Percentiles rank a stretch among this genome's conserved stretches.
Evolutionary conservation across 2,888 invertebrate genomes (phyloP).

Genomic region (Tanytarsus gracilentus): DNA sequence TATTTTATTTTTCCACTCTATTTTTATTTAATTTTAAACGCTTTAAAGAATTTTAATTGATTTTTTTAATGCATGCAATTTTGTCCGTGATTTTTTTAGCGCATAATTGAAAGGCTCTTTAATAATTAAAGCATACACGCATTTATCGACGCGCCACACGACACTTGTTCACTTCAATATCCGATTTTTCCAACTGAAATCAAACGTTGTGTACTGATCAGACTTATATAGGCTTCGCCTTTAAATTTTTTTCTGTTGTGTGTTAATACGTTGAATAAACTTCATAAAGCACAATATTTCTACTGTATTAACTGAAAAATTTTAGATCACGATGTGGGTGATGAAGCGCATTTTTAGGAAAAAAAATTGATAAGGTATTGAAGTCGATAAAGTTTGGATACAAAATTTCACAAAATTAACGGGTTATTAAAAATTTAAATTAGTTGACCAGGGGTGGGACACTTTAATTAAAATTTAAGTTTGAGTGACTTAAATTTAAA

Average conservation of each 20-base stretch:
- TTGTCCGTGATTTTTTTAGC: background rate
- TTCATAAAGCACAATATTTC: conserved; percentile 8
- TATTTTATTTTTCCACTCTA: no score
- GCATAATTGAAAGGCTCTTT: background rate
- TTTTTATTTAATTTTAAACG: no score
- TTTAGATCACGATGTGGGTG: no score
- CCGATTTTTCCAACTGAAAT: conserved; percentile 21
- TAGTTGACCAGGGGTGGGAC: no score
- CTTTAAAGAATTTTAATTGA: no score
- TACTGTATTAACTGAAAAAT: conserved; percentile 3
- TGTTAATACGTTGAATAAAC: conserved; percentile 28
- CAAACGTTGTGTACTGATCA: conserved; percentile 11
- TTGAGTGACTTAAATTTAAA: no score
- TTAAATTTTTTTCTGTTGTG: conserved; percentile 20
- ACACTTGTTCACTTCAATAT: conserved; percentile 17
- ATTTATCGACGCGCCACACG: background rate
- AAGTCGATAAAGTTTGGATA: no score
- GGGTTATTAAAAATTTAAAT: no score
- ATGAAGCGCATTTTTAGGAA: no score
- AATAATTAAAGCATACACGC: background rate
- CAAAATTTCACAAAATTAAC: no score
- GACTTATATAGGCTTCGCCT: conserved; percentile 24
- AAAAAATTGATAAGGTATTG: no score
- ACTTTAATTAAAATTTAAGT: no score
- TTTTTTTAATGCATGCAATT: background rate